A percentile compares a stretch with the other conserved stretches of the same genome.
phyloP scores from a whole-genome alignment of 2,113 vertebrate species.

The Meles meles region DNA sequence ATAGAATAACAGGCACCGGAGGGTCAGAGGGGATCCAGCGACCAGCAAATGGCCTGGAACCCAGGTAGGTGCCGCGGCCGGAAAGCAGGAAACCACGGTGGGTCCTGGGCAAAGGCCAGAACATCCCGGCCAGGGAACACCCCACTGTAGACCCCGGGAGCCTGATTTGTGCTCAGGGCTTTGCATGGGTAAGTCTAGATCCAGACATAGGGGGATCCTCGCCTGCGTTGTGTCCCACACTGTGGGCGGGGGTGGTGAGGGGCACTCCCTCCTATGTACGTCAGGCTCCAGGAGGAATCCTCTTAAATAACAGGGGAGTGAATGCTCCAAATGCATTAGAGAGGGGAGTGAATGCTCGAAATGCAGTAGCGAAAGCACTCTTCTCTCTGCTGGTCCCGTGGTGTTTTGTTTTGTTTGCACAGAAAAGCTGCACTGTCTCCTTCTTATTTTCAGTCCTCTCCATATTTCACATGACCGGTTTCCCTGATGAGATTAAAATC shows the following conservation, averaged over 20 bases:
- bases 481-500: background rate
- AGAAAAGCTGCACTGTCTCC: background rate
- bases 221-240: too few relatives aligned
- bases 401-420: background rate
- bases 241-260: background rate
- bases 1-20: background rate
- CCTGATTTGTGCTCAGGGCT: background rate
- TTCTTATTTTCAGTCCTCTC: background rate
- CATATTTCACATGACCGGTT: background rate
- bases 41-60: background rate
- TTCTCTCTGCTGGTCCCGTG: background rate
- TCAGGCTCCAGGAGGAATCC: background rate
- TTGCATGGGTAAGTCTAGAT: background rate
- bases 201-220: background rate
- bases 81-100: background rate
- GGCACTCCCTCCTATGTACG: fast-evolving
- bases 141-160: background rate
- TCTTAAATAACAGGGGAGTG: background rate
- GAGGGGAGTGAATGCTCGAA: background rate
- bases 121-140: background rate
- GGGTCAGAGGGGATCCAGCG: background rate
- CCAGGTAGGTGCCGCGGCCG: background rate
- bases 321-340: background rate
- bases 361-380: background rate
- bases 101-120: background rate